phyloP scores from a whole-genome alignment of 2,888 invertebrate species.

The Ophioninae sp. region DNA sequence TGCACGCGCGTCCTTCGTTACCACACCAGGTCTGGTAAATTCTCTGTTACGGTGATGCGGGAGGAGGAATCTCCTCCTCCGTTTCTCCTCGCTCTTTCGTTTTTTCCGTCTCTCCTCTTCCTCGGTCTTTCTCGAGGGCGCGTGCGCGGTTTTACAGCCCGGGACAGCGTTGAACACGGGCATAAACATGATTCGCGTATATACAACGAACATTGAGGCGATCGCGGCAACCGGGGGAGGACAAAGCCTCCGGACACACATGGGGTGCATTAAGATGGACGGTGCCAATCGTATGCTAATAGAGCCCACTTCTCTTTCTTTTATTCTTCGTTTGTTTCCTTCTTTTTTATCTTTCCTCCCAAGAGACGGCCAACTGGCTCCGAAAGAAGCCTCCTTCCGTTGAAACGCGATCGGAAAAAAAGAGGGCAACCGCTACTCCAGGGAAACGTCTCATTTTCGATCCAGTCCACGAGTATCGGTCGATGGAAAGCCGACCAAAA shows the following conservation, averaged over 20 bases:
- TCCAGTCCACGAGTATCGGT: background rate
- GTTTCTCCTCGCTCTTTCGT: constrained; percentile 31
- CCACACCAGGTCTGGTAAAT: constrained; percentile 43
- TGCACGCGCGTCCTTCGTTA: constrained; percentile 31
- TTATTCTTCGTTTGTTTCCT: constrained; percentile 32
- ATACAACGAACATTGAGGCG: constrained; percentile 66
- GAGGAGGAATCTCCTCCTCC: constrained; percentile 17
- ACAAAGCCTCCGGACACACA: constrained; percentile 63
- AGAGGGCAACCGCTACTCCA: background rate
- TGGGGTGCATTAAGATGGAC: constrained; percentile 76
- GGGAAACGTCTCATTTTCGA: background rate
- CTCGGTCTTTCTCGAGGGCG: constrained; percentile 65
- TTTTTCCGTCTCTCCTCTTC: constrained; percentile 10
- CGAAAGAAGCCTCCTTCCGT: background rate
- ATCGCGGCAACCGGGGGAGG: constrained; percentile 52
- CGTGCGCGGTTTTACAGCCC: constrained; percentile 75
- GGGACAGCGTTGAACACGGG: constrained; percentile 76
- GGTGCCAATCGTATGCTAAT: constrained; percentile 81
- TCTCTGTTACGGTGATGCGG: constrained; percentile 31
- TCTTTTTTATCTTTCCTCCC: background rate
- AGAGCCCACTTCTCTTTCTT: constrained; percentile 61
- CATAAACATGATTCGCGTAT: constrained; percentile 78
- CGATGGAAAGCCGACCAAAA: background rate
- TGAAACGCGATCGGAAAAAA: background rate
- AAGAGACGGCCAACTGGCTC: background rate